Percentiles rank a stretch among this genome's conserved stretches.
These are phyloP conservation scores for Tridacna crocea DNA, from an alignment of 2,888 invertebrate species.

Conservation along the genomic window DNA sequence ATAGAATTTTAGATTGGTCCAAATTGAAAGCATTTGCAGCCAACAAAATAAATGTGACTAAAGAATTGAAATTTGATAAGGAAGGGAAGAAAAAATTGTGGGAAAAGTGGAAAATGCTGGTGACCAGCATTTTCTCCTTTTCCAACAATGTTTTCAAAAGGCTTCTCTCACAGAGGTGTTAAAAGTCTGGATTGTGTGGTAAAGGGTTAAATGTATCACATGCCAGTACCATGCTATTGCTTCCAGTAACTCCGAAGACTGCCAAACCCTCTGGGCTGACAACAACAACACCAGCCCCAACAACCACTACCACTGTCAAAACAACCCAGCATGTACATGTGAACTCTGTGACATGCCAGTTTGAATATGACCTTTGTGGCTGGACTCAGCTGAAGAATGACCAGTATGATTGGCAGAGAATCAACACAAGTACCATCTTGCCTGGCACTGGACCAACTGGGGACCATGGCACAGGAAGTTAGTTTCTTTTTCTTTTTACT, in stretches of 20 bases:
- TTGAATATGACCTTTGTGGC: conserved; percentile 75
- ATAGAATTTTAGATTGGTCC: no score
- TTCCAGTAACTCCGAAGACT: conserved; percentile 52
- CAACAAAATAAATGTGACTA: no score
- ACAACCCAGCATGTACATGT: conserved; percentile 49
- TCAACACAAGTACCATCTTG: conserved; percentile 59
- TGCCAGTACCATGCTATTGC: no score
- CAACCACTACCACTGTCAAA: conserved; percentile 20
- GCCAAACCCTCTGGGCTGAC: conserved; percentile 52
- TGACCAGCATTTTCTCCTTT: no score
- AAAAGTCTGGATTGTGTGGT: no score
- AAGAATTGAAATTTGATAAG: no score
- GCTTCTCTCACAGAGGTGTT: no score
- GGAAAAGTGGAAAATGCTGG: no score
- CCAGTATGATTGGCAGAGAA: conserved; percentile 73
- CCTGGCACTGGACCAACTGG: conserved; percentile 68
- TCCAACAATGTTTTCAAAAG: no score
- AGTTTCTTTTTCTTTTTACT: conserved; percentile 37
- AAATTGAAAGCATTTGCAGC: no score
- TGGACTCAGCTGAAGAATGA: conserved; percentile 72
- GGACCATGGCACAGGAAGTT: conserved; percentile 77
- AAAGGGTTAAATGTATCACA: no score
- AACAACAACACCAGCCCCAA: conserved; percentile 34
- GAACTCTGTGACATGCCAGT: conserved; percentile 68
- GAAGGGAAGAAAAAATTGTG: no score